Base-by-base conservation (phyloP, 2,888 invertebrate genomes). In the Sphinx pinastri region DNA sequence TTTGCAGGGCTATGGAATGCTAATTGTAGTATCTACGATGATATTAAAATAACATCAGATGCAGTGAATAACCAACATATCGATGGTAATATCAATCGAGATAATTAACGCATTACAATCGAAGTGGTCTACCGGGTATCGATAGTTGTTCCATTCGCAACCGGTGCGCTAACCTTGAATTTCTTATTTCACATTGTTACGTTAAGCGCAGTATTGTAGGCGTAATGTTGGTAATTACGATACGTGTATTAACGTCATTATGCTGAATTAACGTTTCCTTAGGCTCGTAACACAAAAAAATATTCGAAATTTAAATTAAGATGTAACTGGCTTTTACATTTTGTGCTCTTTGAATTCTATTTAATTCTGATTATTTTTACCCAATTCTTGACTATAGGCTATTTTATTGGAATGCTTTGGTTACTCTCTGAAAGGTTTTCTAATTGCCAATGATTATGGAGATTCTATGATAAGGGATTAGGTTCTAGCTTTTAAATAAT, bases 131-230 rank as follows among this genome's bases (percentile, higher is more conserved):
- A 54, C 16, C 60, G 45, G 31, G 11, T 16, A 38, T 47, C 45
- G 63, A 63, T 63, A 63, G 63, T 63, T 63, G 63, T 63, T 63
- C 16, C 49, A 47, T 19, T 49, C 63, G 49, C 13, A 14, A 49
- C 49, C 63, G 49, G 10, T 16, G 19, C 16, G 16, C 7, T 7
- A 63, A 49, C 63, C 63, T 63, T 63, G 63, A 63, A 25, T 63
- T 63, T 63, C 47, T 47, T 19, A 63, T 49, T 63, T 63, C 49
- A 47, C 63, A 63, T 63, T 63, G 63, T 63, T 63, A 63, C 47
- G 63, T 63, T 63, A 63, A 63, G 49, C 13, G 47, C 63, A 6
- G 19, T 63, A 63, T 63, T 63, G 63, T 63, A 19, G 63, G 11
- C 14, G 19, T 63, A 63, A 63, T 63, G 19, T 63, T 16, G 16